A percentile compares a stretch with the other conserved stretches of the same genome.
Evolutionary conservation across 2,888 invertebrate species (phyloP).

Genomic region (Seira ritae): DNA sequence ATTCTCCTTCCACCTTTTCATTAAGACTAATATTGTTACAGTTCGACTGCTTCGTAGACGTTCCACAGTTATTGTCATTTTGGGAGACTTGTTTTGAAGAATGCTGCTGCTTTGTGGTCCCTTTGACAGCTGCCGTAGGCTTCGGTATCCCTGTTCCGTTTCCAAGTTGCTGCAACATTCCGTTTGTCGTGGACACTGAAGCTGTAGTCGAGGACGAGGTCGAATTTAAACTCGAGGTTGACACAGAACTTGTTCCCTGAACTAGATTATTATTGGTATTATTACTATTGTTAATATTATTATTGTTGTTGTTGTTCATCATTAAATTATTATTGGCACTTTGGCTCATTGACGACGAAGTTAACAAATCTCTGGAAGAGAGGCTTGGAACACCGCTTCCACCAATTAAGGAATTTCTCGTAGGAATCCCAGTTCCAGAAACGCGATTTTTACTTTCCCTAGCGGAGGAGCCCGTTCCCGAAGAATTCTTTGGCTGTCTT

Average conservation of each 20-base stretch:
- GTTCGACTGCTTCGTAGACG: constrained; percentile 21
- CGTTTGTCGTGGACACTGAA: constrained; percentile 25
- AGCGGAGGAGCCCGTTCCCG: constrained; percentile 29
- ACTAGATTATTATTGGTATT: constrained; percentile 43
- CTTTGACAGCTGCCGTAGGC: constrained; percentile 94
- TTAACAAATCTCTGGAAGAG: too few relatives aligned
- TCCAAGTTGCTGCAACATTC: constrained; percentile 68
- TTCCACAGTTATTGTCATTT: constrained; percentile 36
- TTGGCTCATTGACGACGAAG: constrained; percentile 14
- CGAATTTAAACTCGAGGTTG: constrained; percentile 61
- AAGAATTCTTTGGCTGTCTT: constrained; percentile 64
- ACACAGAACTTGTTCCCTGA: constrained; percentile 48
- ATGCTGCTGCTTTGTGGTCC: constrained; percentile 82
- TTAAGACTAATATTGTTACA: constrained; percentile 12
- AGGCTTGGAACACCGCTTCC: constrained; percentile 14
- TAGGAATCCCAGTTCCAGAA: constrained; percentile 71
- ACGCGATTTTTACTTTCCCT: constrained; percentile 67
- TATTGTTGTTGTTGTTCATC: constrained; percentile 41
- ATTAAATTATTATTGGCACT: constrained; percentile 29
- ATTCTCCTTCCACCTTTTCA: neutral
- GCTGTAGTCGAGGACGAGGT: constrained; percentile 45
- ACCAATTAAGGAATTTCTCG: constrained; percentile 69
- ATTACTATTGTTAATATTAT: constrained; percentile 47
- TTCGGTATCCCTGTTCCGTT: constrained; percentile 87
- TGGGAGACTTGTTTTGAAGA: constrained; percentile 21